Percentiles rank a stretch among this genome's conserved stretches.
phyloP scores from a whole-genome alignment of 1,140 invertebrate species.

The Pogonomyrmex californicus region DNA sequence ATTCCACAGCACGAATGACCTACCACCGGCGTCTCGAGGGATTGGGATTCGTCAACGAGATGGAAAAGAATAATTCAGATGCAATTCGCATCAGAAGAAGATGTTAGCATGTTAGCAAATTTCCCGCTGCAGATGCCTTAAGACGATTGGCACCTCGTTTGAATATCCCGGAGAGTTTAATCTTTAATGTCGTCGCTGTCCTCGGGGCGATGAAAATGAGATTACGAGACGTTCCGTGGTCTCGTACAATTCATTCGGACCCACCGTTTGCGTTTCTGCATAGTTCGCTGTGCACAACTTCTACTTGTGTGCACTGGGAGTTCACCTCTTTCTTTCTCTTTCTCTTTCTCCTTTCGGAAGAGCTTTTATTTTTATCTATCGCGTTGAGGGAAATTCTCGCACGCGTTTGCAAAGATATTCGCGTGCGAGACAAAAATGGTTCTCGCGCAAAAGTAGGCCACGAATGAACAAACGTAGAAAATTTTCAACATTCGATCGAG shows the following conservation, averaged over 20 bases:
- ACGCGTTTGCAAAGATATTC: background rate
- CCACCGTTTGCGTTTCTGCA: background rate
- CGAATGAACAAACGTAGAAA: background rate
- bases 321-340: conserved; percentile 8
- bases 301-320: background rate
- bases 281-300: conserved; percentile 26
- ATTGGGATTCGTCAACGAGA: conserved; percentile 1
- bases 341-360: background rate
- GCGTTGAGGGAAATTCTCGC: background rate
- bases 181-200: conserved; percentile 46
- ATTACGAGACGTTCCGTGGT: conserved; percentile 58
- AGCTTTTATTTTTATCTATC: background rate
- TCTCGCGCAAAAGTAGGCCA: background rate
- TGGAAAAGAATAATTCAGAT: conserved; percentile 43
- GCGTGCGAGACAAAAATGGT: conserved; percentile 22
- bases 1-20: conserved; percentile 6
- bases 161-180: conserved; percentile 60
- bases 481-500: conserved; percentile 8
- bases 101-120: conserved; percentile 36
- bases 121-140: conserved; percentile 16
- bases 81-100: conserved; percentile 4
- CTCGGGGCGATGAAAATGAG: conserved; percentile 52
- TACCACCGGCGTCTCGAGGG: background rate
- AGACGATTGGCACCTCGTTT: conserved; percentile 59
- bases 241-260: conserved; percentile 57